Conservation (phyloP, 2,888 invertebrate genomes). For the Gymnoscelis rufifasciata region DNA sequence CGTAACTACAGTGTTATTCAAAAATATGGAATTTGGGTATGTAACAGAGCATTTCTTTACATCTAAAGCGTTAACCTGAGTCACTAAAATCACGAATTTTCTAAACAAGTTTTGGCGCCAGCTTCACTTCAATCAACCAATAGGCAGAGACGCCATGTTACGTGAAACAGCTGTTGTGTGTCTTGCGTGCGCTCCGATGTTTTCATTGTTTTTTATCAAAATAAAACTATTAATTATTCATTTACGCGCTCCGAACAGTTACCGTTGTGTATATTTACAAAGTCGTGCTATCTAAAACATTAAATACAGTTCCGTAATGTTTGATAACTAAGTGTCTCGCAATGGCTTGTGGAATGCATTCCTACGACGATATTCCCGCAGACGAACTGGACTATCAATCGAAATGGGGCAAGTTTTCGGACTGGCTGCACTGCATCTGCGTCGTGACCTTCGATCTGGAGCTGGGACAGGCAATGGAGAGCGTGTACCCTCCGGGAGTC, state of each 20-base stretch:
- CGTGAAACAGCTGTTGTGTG: slow-evolving; percentile 70
- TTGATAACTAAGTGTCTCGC: slow-evolving; percentile 38
- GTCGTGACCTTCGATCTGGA: slow-evolving; percentile 99
- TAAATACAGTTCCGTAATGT: slow-evolving; percentile 37
- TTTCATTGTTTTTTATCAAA: slow-evolving; percentile 47
- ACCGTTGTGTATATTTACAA: slow-evolving; percentile 35
- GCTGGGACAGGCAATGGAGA: slow-evolving; percentile 98
- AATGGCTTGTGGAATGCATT: slow-evolving; percentile 67
- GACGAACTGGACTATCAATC: slow-evolving; percentile 61
- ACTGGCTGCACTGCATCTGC: slow-evolving; percentile 98
- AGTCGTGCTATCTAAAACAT: slow-evolving; percentile 32
- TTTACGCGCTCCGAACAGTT: slow-evolving; percentile 42
- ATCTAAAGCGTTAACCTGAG: neutral
- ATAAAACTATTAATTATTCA: slow-evolving; percentile 42
- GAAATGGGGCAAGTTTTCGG: slow-evolving; percentile 87
- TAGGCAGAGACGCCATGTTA: slow-evolving; percentile 67
- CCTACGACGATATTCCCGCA: slow-evolving; percentile 54
- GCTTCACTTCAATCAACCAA: slow-evolving; percentile 2
- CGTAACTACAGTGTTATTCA: no score
- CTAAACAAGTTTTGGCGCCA: slow-evolving; percentile 60
- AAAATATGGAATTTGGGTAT: slow-evolving; percentile 51
- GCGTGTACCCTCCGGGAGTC: slow-evolving; percentile 89
- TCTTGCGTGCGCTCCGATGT: slow-evolving; percentile 51
- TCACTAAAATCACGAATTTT: no score
- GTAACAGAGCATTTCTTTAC: neutral